Percentiles rank a stretch among this genome's conserved stretches.
These are phyloP conservation scores for Aphidius colemani DNA, from an alignment of 2,888 invertebrate species.

Conservation along the genomic window DNA sequence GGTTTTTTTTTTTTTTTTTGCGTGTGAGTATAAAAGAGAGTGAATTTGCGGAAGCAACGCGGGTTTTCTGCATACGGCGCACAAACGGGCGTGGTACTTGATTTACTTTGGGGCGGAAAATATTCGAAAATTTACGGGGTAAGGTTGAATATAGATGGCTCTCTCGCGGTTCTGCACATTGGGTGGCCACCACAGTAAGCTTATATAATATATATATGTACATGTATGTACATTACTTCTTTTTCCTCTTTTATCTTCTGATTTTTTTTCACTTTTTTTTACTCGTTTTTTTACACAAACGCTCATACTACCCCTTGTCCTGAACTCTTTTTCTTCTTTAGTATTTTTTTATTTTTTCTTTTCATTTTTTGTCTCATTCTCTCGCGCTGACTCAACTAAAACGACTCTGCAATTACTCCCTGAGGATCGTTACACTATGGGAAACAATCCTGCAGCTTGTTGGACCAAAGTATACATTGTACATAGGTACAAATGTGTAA, in stretches of 20 bases:
- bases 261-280: constrained; percentile 30
- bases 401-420: constrained; percentile 55
- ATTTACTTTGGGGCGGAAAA: constrained; percentile 50
- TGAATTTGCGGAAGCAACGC: constrained; percentile 18
- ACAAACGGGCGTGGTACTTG: constrained; percentile 39
- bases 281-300: constrained; percentile 20
- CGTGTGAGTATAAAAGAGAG: neutral
- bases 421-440: constrained; percentile 51
- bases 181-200: constrained; percentile 6
- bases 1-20: neutral
- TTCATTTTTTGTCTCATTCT: constrained; percentile 36
- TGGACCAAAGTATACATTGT: constrained; percentile 31
- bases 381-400: constrained; percentile 52
- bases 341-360: constrained; percentile 29
- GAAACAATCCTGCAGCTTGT: constrained; percentile 48
- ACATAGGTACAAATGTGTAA: constrained; percentile 28
- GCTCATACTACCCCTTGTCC: neutral
- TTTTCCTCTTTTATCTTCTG: constrained; percentile 25
- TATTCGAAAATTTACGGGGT: constrained; percentile 55
- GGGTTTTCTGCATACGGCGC: constrained; percentile 34
- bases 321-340: constrained; percentile 27
- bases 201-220: constrained; percentile 7
- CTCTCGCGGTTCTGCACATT: constrained; percentile 20
- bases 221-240: constrained; percentile 9
- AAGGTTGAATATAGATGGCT: constrained; percentile 37